Base-by-base conservation (phyloP, 37 sponge, comb jelly and placozoan species). In the Geodia barretti region DNA sequence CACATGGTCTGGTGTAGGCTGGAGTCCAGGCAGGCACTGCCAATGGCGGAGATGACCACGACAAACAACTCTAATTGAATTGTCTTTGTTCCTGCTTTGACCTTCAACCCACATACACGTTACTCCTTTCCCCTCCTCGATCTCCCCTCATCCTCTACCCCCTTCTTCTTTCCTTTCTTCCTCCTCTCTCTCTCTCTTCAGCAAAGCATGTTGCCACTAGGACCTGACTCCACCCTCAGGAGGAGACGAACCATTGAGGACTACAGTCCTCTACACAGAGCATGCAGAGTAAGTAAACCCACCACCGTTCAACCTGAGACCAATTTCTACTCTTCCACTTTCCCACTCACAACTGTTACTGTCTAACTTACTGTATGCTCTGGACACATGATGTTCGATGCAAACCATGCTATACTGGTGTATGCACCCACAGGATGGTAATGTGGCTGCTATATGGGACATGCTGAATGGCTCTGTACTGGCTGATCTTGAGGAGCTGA, bases 401-500 rank as follows among this genome's bases (percentile, higher is more conserved):
- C n/a, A n/a, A n/a, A n/a, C n/a, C 73, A 7, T 26, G 14, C 29
- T 38, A n/a, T 73, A 7, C 41, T 20, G 11, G n/a, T 38, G 29
- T 28, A 1, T 47, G 60, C 43, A 38, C 43, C 28, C n/a, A 35
- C 24, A 88, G 92, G 88, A 92, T 75, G 92, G 92, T 5, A 87
- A 83, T 61, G 60, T 84, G 20, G 80, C 39, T 20, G 32, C 41
- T 39, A 47, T 92, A 9, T 37, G 68, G 37, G 41, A 79, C 59
- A 84, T 83, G 66, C 43, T 84, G 19, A 40, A 42, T 2, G 73
- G 83, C 19, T 73, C 78, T 39, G 79, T 54, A 26, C 35, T 83
- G 60, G 79, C 64, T 47, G 36, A 62, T 39, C 82, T 81, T 29
- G 86, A 87, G 62, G 64, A 67, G 33, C 80, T 72, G 17, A 77